phyloP scores from a whole-genome alignment of 1,140 invertebrate genomes.

The Bombus consobrinus region DNA sequence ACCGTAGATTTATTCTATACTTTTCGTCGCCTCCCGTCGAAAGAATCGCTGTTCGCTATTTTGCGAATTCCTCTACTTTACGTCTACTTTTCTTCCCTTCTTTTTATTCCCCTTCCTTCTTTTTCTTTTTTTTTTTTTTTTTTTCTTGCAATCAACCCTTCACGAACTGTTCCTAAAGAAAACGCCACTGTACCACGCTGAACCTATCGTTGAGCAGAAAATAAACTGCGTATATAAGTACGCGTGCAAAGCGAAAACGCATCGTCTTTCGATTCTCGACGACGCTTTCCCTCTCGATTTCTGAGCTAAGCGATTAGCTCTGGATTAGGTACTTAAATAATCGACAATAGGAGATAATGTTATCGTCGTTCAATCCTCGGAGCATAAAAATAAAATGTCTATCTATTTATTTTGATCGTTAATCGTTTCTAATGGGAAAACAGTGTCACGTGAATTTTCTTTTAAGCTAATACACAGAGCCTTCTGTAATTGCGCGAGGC shows the following conservation, averaged over 20 bases:
- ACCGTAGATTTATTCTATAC: conserved; percentile 13
- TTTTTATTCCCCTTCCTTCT: neutral
- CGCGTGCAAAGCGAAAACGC: neutral
- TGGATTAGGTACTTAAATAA: conserved; percentile 29
- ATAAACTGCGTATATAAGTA: neutral
- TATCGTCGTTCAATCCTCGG: conserved; percentile 5
- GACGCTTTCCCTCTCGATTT: neutral
- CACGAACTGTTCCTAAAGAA: conserved; percentile 46
- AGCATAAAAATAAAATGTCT: neutral
- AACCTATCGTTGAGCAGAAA: conserved; percentile 33
- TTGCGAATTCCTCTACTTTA: neutral
- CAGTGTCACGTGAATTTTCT: neutral
- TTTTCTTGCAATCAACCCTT: conserved; percentile 16
- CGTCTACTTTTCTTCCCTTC: neutral
- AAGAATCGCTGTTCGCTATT: conserved; percentile 9
- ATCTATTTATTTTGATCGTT: neutral
- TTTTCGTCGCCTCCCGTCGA: conserved; percentile 27
- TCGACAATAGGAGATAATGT: conserved; percentile 25
- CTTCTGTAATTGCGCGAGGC: neutral
- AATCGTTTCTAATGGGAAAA: neutral
- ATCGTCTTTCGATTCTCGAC: neutral
- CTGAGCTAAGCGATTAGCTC: neutral
- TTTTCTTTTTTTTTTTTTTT: neutral
- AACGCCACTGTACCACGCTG: conserved; percentile 36
- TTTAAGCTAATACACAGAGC: neutral